A percentile compares a stretch with the other conserved stretches of the same genome.
These are phyloP conservation scores for Crotalus tigris DNA, from an alignment of 2,113 vertebrate genomes.

Conservation along the genomic window DNA sequence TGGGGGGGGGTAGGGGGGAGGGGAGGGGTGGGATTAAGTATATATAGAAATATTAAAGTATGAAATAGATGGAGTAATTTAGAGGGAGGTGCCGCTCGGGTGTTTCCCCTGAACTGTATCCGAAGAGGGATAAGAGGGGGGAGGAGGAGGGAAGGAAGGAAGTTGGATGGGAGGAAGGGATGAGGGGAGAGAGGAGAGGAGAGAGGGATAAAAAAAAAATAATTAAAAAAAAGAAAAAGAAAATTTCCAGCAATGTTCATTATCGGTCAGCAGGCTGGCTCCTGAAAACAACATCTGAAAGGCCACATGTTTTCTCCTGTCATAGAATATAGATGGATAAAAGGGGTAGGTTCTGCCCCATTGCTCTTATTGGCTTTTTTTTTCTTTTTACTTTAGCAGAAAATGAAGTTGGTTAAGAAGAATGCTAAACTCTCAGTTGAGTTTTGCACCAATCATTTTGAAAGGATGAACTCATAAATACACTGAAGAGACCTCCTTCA, in stretches of 20 bases:
- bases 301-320: background rate
- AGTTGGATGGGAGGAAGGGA: no score
- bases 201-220: no score
- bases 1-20: no score
- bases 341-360: background rate
- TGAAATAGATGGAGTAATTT: no score
- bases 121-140: no score
- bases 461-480: background rate
- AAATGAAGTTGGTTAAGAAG: background rate
- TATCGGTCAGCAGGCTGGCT: background rate
- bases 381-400: background rate
- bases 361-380: background rate
- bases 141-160: no score
- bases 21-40: no score
- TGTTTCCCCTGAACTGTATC: no score
- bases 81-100: no score
- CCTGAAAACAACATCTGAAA: background rate
- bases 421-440: background rate
- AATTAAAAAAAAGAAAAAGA: no score
- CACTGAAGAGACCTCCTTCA: background rate
- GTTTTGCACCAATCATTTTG: background rate
- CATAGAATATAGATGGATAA: background rate
- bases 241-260: background rate
- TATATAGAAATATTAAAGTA: no score
- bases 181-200: no score